Conservation (phyloP, 2,888 invertebrate species). For the Stenchaetothrips biformis region DNA sequence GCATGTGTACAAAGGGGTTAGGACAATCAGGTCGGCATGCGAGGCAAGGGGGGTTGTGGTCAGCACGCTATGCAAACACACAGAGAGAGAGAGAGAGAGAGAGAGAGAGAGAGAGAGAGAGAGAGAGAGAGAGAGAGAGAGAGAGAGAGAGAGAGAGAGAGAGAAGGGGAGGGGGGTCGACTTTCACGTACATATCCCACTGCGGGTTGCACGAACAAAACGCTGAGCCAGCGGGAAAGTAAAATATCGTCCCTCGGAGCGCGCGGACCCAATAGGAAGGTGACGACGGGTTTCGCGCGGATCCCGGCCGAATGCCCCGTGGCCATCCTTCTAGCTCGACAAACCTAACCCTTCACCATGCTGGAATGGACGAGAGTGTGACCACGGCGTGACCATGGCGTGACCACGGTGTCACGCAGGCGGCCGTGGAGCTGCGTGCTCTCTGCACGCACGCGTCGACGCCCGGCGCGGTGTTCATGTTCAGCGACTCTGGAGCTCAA, state of each 20-base stretch:
- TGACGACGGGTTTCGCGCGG: neutral
- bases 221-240: constrained; percentile 1
- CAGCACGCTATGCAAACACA: too few relatives aligned
- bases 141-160: neutral
- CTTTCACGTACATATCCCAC: too few relatives aligned
- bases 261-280: neutral
- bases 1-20: too few relatives aligned
- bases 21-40: too few relatives aligned
- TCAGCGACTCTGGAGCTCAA: neutral
- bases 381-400: too few relatives aligned
- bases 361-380: too few relatives aligned
- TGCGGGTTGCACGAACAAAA: neutral
- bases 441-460: neutral
- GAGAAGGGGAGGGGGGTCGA: neutral
- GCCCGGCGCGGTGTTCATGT: neutral
- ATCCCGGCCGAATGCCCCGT: neutral
- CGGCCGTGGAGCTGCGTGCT: too few relatives aligned
- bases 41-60: too few relatives aligned
- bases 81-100: neutral
- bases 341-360: too few relatives aligned
- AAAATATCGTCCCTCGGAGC: neutral
- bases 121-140: too few relatives aligned
- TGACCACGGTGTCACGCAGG: too few relatives aligned
- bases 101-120: neutral
- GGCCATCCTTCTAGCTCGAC: neutral